Conservation (phyloP, 2,797 vertebrate species). For the Pogoniulus pusillus region DNA sequence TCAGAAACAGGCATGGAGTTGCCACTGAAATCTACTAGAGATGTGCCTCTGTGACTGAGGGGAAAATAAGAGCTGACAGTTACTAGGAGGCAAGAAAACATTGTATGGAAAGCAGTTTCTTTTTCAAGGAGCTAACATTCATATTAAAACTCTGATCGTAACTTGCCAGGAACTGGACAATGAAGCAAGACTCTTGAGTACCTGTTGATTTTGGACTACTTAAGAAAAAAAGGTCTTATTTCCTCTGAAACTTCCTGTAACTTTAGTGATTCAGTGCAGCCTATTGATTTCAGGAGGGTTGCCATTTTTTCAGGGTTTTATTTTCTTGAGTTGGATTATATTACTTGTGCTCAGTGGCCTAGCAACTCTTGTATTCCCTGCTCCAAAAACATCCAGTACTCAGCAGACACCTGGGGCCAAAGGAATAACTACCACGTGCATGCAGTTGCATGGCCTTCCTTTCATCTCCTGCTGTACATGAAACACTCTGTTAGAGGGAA, state of each 20-base stretch:
- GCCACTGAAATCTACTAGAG: background rate
- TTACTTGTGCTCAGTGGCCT: background rate
- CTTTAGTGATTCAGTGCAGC: background rate
- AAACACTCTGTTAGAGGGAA: background rate
- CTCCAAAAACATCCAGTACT: background rate
- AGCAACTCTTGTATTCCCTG: background rate
- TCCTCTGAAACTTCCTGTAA: background rate
- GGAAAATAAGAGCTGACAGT: background rate
- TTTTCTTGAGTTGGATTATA: background rate
- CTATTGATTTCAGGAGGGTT: background rate
- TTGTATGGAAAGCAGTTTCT: background rate
- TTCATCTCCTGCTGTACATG: background rate
- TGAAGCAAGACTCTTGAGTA: slow-evolving; percentile 13
- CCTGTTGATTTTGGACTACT: slow-evolving; percentile 22
- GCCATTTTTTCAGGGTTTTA: background rate
- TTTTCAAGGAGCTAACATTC: background rate
- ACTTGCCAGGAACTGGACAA: slow-evolving; percentile 12
- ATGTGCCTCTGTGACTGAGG: background rate
- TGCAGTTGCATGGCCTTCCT: background rate
- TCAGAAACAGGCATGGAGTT: background rate
- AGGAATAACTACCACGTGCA: background rate
- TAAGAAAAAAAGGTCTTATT: background rate
- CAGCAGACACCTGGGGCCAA: background rate
- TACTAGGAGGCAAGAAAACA: background rate
- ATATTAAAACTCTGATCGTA: slow-evolving; percentile 36